Conservation (phyloP, 2,113 vertebrate species). For the Eidolon helvum region DNA sequence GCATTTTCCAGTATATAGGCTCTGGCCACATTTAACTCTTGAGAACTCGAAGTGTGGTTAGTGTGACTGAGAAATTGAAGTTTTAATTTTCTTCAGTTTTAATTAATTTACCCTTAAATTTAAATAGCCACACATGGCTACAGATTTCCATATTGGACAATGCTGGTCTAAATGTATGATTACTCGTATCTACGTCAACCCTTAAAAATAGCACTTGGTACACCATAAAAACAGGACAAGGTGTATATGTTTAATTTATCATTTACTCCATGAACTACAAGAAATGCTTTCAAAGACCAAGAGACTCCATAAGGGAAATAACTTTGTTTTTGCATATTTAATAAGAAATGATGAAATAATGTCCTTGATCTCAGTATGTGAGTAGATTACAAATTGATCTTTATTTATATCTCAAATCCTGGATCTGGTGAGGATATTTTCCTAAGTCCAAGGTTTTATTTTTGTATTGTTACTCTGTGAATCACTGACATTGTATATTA, state of each 20-base stretch:
- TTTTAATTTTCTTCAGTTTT: constrained; percentile 9
- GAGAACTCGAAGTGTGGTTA: neutral
- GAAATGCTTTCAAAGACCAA: constrained; percentile 28
- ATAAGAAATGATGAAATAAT: constrained; percentile 71
- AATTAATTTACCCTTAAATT: neutral
- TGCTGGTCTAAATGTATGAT: neutral
- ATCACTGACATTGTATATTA: constrained; percentile 53
- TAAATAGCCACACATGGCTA: neutral
- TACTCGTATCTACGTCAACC: neutral
- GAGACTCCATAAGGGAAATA: constrained; percentile 36
- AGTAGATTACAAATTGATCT: constrained; percentile 72
- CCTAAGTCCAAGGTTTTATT: constrained; percentile 40
- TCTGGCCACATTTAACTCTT: neutral
- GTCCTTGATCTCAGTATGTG: constrained; percentile 62
- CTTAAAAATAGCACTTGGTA: neutral
- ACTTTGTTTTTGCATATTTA: constrained; percentile 67
- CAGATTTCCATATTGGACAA: neutral
- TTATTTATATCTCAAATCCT: constrained; percentile 56
- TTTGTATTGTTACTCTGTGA: constrained; percentile 59
- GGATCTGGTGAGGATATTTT: constrained; percentile 32
- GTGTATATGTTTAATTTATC: constrained; percentile 38
- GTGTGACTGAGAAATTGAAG: neutral
- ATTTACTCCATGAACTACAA: constrained; percentile 25
- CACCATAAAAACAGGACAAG: neutral
- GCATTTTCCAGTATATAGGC: neutral